Evolutionary conservation across 1,140 invertebrate species (phyloP).

Genomic region (Heterodera schachtii): DNA sequence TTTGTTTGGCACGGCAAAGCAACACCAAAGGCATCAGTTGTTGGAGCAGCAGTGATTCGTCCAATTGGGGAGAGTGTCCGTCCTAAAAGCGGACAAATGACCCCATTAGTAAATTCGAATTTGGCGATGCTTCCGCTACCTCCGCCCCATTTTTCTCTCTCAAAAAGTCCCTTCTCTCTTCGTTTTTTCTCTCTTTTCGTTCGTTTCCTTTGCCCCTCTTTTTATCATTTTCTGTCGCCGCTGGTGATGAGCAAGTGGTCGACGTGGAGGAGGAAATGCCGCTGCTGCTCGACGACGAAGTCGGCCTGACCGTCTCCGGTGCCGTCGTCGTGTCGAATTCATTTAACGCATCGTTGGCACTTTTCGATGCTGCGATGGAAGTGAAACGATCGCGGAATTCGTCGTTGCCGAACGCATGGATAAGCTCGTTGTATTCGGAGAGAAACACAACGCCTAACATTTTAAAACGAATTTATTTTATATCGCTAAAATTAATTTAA

Average conservation of each 20-base stretch:
- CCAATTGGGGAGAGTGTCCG: neutral
- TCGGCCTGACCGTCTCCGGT: neutral
- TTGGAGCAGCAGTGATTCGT: constrained; percentile 7
- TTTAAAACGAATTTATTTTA: neutral
- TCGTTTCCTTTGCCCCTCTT: neutral
- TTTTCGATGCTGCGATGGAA: neutral
- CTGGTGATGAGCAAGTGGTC: neutral
- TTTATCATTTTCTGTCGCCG: neutral
- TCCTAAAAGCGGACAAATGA: too few relatives aligned
- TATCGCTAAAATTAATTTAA: neutral
- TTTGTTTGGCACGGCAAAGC: constrained; percentile 17
- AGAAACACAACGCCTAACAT: constrained; percentile 37
- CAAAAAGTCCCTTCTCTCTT: neutral
- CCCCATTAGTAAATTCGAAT: neutral
- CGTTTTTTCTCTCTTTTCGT: neutral
- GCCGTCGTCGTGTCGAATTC: neutral
- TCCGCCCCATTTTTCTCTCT: too few relatives aligned
- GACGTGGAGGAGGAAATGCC: constrained; percentile 12
- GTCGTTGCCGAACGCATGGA: constrained; percentile 35
- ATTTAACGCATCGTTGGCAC: neutral
- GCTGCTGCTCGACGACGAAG: constrained; percentile 13
- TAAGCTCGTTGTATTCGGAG: constrained; percentile 34
- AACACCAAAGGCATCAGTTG: constrained; percentile 19
- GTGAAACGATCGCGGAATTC: constrained; percentile 26
- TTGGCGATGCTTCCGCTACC: neutral